Evolutionary conservation across 2,888 invertebrate species (phyloP).

Genomic region (Lomographa bimaculata): DNA sequence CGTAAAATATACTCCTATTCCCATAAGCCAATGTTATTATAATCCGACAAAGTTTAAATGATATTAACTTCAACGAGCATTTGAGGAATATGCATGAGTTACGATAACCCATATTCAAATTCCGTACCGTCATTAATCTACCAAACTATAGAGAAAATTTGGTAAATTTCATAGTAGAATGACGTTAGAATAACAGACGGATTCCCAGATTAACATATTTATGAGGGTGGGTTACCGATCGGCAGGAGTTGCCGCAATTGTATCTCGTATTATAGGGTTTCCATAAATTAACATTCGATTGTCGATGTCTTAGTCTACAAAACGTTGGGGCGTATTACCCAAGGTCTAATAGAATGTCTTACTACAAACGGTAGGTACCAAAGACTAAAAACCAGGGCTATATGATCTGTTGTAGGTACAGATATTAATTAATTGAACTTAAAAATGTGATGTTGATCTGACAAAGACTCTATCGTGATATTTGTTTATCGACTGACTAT

Average conservation of each 20-base stretch:
- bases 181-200: constrained; percentile 34
- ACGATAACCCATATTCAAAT: constrained; percentile 26
- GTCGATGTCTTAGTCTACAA: constrained; percentile 10
- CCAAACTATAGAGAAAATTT: constrained; percentile 28
- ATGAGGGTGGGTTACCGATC: constrained; percentile 29
- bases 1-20: too few relatives aligned
- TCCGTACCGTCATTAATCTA: constrained; percentile 27
- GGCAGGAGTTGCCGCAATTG: constrained; percentile 22
- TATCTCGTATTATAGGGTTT: constrained; percentile 26
- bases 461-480: too few relatives aligned
- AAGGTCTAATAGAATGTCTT: too few relatives aligned
- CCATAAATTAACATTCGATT: constrained; percentile 27
- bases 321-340: too few relatives aligned
- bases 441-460: too few relatives aligned
- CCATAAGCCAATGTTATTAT: too few relatives aligned
- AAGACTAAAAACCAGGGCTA: too few relatives aligned
- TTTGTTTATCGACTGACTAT: too few relatives aligned
- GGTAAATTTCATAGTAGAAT: constrained; percentile 34
- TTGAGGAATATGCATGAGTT: constrained; percentile 24
- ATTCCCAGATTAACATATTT: constrained; percentile 35
- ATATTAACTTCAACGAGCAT: background rate
- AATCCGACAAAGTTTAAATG: too few relatives aligned
- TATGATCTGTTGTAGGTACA: too few relatives aligned
- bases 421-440: too few relatives aligned
- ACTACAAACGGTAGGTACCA: too few relatives aligned